A percentile compares a stretch with the other conserved stretches of the same genome.
Evolutionary conservation across 2,888 invertebrate genomes (phyloP).

Genomic region (Liposcelis brunnea): DNA sequence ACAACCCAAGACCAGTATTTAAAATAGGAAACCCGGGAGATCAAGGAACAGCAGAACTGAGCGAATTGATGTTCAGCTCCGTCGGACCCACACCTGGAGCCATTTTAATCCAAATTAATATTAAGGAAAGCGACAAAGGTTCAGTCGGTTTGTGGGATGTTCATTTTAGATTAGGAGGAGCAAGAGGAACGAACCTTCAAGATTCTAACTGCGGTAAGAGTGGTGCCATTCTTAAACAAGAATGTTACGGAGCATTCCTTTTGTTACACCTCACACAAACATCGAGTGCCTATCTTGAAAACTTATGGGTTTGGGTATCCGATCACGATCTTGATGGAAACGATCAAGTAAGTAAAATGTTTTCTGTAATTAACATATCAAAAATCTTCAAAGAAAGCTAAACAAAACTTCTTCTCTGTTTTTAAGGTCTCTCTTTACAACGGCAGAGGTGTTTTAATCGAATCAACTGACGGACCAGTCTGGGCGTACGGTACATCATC

Average conservation of each 20-base stretch:
- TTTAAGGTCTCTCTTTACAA: constrained; percentile 5
- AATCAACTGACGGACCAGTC: constrained; percentile 1
- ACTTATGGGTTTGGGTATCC: constrained; percentile 1
- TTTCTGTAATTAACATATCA: too few species aligned
- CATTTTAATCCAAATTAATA: not conserved
- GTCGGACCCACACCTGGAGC: not conserved
- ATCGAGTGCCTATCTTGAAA: not conserved
- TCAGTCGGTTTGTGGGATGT: not conserved
- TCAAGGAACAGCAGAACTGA: not conserved
- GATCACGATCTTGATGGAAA: constrained; percentile 5
- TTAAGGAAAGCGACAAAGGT: not conserved
- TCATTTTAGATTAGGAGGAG: constrained; percentile 2
- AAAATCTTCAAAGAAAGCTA: too few species aligned
- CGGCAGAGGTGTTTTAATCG: not conserved
- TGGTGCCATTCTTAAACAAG: not conserved
- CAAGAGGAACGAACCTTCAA: not conserved
- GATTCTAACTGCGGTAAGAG: not conserved
- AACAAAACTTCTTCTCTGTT: not conserved
- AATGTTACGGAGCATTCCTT: constrained; percentile 5
- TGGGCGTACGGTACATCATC: constrained; percentile 4
- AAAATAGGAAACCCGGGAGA: not conserved
- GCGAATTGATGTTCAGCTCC: not conserved
- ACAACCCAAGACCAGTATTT: not conserved
- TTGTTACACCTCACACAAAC: not conserved
- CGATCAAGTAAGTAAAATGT: not conserved